Percentiles rank a stretch among this genome's conserved stretches.
Conservation (phyloP, 1,140 invertebrate species). For the Tribolium castaneum region DNA sequence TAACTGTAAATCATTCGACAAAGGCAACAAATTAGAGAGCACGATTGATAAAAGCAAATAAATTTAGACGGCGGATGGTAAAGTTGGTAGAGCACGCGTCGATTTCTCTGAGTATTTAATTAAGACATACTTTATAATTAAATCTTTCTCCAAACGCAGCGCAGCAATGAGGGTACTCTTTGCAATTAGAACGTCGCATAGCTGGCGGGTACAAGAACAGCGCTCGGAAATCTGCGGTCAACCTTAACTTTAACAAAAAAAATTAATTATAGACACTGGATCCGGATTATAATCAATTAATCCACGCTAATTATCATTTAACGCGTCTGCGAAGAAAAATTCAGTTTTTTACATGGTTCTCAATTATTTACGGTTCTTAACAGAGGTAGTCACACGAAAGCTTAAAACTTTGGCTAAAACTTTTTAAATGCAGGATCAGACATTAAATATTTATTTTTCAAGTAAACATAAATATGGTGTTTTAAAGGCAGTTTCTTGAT, state of each 20-base stretch:
- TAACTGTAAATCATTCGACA: conserved; percentile 20
- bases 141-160: conserved; percentile 25
- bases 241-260: not conserved
- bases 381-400: not conserved
- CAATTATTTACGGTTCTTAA: conserved; percentile 19
- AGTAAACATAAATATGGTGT: not conserved
- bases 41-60: conserved; percentile 39
- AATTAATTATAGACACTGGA: conserved; percentile 21
- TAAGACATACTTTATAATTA: conserved; percentile 42
- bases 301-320: not conserved
- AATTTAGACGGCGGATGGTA: conserved; percentile 25
- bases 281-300: conserved; percentile 31
- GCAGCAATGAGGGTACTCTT: conserved; percentile 30
- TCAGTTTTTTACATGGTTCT: conserved; percentile 2
- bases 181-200: conserved; percentile 32
- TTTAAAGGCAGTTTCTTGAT: not conserved
- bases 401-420: not conserved
- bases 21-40: conserved; percentile 37
- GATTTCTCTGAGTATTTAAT: conserved; percentile 39
- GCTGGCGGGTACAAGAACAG: not conserved
- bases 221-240: conserved; percentile 16
- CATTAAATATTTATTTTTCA: conserved; percentile 23
- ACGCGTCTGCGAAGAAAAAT: not conserved
- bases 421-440: conserved; percentile 10
- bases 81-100: conserved; percentile 28